phyloP scores from a whole-genome alignment of 1,140 invertebrate genomes.

The Euwallacea similis region DNA sequence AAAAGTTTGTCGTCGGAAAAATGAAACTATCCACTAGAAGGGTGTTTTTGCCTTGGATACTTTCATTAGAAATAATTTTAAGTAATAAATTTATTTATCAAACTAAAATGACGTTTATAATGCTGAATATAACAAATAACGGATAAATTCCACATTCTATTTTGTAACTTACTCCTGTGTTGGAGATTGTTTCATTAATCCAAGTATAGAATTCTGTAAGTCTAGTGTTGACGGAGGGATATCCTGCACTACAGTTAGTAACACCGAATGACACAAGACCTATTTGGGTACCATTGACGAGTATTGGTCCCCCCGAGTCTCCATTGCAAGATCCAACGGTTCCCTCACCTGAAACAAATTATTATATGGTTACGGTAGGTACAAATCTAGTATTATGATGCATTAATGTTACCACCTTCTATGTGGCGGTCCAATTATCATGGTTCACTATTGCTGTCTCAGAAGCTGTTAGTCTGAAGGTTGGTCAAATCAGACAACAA shows the following conservation, averaged over 20 bases:
- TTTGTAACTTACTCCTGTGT: too few relatives aligned
- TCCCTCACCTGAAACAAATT: constrained; percentile 24
- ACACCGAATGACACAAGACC: constrained; percentile 39
- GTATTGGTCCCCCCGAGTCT: constrained; percentile 36
- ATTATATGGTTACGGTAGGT: neutral
- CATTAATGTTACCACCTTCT: neutral
- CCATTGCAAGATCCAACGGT: constrained; percentile 37
- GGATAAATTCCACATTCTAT: too few relatives aligned
- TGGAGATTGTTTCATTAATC: constrained; percentile 9
- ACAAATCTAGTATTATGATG: too few relatives aligned
- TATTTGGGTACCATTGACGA: constrained; percentile 36
- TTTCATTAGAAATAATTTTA: too few relatives aligned
- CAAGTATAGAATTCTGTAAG: constrained; percentile 27
- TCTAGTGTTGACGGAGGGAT: constrained; percentile 37
- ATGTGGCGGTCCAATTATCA: too few relatives aligned
- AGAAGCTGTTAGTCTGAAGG: neutral
- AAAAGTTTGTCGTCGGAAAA: too few relatives aligned
- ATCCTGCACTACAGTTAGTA: constrained; percentile 18
- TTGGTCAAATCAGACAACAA: neutral
- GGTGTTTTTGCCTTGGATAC: too few relatives aligned
- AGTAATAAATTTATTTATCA: too few relatives aligned
- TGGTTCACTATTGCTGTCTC: neutral
- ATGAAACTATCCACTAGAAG: too few relatives aligned
- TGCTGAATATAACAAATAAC: too few relatives aligned
- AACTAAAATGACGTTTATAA: too few relatives aligned